Evolutionary conservation across 2,888 invertebrate genomes (phyloP).

Genomic region (Acrocyrtus sp.): DNA sequence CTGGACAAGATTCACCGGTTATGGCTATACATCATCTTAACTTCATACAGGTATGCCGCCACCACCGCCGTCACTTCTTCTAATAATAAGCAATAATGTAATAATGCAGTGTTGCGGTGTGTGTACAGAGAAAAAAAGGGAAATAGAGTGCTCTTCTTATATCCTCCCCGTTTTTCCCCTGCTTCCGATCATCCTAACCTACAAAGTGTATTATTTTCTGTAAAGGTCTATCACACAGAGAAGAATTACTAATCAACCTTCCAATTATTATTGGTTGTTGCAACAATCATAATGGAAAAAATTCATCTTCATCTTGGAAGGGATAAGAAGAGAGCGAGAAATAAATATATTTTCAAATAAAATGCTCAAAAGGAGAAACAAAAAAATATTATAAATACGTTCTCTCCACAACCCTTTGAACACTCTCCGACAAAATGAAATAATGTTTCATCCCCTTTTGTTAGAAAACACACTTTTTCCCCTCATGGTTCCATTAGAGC

Average conservation of each 20-base stretch:
- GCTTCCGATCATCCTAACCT: not conserved
- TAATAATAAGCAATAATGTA: conserved; percentile 15
- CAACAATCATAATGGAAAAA: too few species aligned
- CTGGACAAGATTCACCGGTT: not conserved
- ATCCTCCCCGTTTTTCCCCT: not conserved
- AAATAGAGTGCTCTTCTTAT: not conserved
- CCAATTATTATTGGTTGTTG: conserved; percentile 47
- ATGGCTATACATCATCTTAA: conserved; percentile 39
- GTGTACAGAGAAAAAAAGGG: not conserved
- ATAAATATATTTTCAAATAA: too few species aligned
- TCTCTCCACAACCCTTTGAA: conserved; percentile 43
- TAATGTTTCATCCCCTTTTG: conserved; percentile 37
- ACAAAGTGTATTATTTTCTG: too few species aligned
- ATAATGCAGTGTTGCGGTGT: conserved; percentile 1
- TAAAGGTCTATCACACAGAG: conserved; percentile 34
- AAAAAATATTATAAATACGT: conserved; percentile 49
- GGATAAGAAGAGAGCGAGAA: too few species aligned
- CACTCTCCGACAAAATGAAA: conserved; percentile 44
- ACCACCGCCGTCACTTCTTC: too few species aligned
- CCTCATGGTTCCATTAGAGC: too few species aligned
- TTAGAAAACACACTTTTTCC: conserved; percentile 19
- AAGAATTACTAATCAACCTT: conserved; percentile 49
- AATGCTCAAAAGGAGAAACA: conserved; percentile 19
- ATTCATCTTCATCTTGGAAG: too few species aligned
- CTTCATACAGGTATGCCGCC: conserved; percentile 16